Conservation (phyloP, 2,797 vertebrate species). For the Pipistrellus pipistrellus region DNA sequence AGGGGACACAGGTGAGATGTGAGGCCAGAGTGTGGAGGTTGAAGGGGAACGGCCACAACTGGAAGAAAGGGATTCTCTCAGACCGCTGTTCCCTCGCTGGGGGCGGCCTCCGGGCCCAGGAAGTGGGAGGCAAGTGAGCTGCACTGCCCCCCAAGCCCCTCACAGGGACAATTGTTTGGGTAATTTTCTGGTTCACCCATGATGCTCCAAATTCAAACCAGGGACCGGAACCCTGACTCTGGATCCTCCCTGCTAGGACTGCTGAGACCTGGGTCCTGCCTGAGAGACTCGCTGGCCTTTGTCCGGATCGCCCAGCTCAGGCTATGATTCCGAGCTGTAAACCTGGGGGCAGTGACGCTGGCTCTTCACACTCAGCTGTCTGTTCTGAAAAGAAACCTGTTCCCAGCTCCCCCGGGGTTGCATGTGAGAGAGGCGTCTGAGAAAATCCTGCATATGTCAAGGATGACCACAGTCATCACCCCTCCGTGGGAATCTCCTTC, state of each 20-base stretch:
- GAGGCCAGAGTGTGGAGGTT: background rate
- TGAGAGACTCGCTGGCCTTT: background rate
- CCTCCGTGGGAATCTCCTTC: background rate
- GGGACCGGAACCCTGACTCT: background rate
- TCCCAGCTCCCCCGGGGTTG: background rate
- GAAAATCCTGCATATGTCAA: background rate
- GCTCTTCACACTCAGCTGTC: background rate
- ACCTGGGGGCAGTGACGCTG: background rate
- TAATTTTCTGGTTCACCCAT: background rate
- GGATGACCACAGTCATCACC: background rate
- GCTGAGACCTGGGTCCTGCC: background rate
- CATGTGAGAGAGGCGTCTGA: background rate
- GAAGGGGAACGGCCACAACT: rapidly evolving
- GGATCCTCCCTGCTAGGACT: background rate
- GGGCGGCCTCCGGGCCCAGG: background rate
- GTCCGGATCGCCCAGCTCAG: background rate
- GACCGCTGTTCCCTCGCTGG: background rate
- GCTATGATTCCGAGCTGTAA: background rate
- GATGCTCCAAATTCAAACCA: background rate
- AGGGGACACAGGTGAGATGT: rapidly evolving
- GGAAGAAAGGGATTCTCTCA: background rate
- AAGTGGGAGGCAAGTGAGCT: background rate
- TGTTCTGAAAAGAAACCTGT: background rate
- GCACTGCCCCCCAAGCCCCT: background rate
- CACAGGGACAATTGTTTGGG: too few species aligned